These are phyloP conservation scores for Anas platyrhynchos DNA, from an alignment of 2,113 vertebrate genomes.

Conservation along the genomic window DNA sequence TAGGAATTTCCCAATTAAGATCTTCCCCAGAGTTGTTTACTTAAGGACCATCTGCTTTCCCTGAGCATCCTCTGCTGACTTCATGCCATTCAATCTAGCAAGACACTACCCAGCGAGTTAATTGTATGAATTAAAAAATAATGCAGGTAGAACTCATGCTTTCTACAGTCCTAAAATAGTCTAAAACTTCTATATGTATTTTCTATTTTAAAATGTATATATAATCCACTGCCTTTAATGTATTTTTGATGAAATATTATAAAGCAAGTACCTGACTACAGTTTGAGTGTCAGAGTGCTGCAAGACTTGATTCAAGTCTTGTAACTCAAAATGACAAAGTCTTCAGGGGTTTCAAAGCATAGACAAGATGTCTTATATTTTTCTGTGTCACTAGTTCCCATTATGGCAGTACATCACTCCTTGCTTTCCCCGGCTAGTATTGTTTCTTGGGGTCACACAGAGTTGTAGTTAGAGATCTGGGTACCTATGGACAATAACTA, in stretches of 20 bases:
- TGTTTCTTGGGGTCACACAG: not conserved
- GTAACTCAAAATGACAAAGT: not conserved
- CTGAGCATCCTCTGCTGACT: not conserved
- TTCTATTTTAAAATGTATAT: not conserved
- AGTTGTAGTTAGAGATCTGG: not conserved
- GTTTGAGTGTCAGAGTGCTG: not conserved
- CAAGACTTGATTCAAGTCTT: not conserved
- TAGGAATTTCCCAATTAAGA: not conserved
- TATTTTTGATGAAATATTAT: not conserved
- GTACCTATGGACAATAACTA: not conserved
- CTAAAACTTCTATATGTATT: not conserved
- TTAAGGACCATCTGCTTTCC: not conserved
- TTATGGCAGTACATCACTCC: not conserved
- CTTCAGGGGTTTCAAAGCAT: not conserved
- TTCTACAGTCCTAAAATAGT: not conserved
- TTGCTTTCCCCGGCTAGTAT: not conserved
- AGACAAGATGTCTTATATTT: not conserved
- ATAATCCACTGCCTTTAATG: not conserved
- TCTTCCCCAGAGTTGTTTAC: not conserved
- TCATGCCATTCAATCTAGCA: not conserved
- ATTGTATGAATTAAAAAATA: not conserved
- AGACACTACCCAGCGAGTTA: not conserved
- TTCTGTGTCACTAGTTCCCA: not conserved
- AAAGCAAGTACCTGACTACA: not conserved
- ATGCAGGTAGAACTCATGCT: not conserved